Evolutionary conservation across 2,888 invertebrate genomes (phyloP), one percentile per base, ranked within the genome.

Genomic region (Pyrrhosoma nymphula): DNA sequence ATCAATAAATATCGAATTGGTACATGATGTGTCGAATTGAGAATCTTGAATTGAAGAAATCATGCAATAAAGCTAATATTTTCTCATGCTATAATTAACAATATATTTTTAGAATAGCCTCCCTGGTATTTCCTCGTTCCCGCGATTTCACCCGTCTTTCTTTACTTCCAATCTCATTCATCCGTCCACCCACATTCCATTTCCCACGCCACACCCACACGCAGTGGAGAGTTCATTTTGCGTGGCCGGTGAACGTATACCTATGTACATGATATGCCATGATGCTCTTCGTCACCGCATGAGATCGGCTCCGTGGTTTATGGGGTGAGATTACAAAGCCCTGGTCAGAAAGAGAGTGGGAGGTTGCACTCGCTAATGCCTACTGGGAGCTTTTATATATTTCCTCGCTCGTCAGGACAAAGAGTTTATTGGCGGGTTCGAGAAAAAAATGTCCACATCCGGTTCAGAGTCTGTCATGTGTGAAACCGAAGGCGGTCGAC

Each of bases 401-500:
- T 82, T 35, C 82, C 82, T 82, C 82, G 82, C 82, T 35, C 26
- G 82, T 35, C 30, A 35, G 82, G 82, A 35, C 82, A 14, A 1
- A 16, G 82, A 82, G 69, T n/a, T n/a, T 26, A 18, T 82, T 35
- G 35, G 75, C n/a, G 75, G 35, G 82, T 35, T 82, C 35, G n/a
- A 69, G 69, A 69, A 82, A 82, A 82, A 82, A 82, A 82, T 75
- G 82, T 35, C 35, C 35, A 82, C 82, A 82, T 82, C 82, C 82
- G 82, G 82, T 82, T 82, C 82, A 35, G 35, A 82, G 82, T 82
- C 82, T 82, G 10, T 82, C 82, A 82, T 82, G 82, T 82, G 82
- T 82, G 82, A 82, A 30, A 26, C 16, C 82, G 82, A 35, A 82
- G 82, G 82, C 82, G 35, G 82, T 82, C 82, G 82, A 82, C 16